Base-by-base conservation (phyloP, 1,140 invertebrate genomes). In the Bombyx mori region DNA sequence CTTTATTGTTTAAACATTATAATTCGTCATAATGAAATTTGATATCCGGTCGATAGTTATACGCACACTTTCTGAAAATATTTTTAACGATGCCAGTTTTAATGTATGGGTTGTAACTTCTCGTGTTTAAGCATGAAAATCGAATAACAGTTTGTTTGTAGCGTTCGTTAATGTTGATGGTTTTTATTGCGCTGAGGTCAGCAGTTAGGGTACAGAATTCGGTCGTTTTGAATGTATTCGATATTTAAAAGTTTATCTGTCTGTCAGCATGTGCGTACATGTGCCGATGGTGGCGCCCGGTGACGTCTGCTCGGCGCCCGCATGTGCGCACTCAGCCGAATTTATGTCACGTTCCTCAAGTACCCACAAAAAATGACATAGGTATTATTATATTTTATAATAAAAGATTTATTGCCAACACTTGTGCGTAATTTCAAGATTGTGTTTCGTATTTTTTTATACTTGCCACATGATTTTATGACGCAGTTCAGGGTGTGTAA, bases 291-390 rank as follows among this genome's bases (percentile, higher is more conserved):
- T 35, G 26, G 70, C 68, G 72, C 62, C 50, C 71, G 59, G 59
- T 65, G 70, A 67, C 74, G 69, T 64, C 65, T 62, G 42, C 65
- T 59, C 50, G 49, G 64, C 60, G 59, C 44, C 59, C 67, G 65
- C 79, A 80, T 60, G 72, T 82, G 77, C 71, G 69, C 62, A 65
- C 67, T 68, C 60, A 63, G 58, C 68, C 65, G 52, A 71, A 76
- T 8, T 18, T 44, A 44, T 18, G 45, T 46, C 8, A 54, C 42
- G 26, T 51, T 51, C 42, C 42, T 51, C 50, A 51, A 35, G 7
- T 26, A 51, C 50, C 50, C 8, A 51, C 26, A 51, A 51, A 26
- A 51, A 35, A 35, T 35, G 26, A 35, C 26, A 42, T 51, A 51
- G 50, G 50, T 22, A 35, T 35, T 51, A 51, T 22, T 22, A 51